Evolutionary conservation across 2,888 invertebrate genomes (phyloP).

Genomic region (Notocelia uddmanniana): DNA sequence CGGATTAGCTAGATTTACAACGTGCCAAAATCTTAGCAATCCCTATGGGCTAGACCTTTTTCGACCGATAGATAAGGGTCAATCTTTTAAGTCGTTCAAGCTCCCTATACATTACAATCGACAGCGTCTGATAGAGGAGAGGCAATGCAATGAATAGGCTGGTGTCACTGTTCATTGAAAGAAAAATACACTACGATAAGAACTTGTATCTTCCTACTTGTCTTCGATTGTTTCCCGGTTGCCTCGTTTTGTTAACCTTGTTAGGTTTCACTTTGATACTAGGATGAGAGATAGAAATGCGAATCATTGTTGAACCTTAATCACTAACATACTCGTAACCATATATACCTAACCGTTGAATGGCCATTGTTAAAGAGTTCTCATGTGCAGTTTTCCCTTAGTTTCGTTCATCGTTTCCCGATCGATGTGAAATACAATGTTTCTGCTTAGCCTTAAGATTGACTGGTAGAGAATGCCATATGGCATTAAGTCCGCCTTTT

Average conservation of each 20-base stretch:
- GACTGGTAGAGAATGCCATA: too few species aligned
- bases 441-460: too few species aligned
- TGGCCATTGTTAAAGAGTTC: slow-evolving; percentile 47
- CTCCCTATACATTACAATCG: slow-evolving; percentile 69
- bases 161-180: slow-evolving; percentile 38
- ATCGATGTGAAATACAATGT: slow-evolving; percentile 30
- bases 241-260: slow-evolving; percentile 35
- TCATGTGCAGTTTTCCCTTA: slow-evolving; percentile 44
- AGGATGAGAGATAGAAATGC: slow-evolving; percentile 36
- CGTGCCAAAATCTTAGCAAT: slow-evolving; percentile 58
- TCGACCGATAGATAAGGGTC: slow-evolving; percentile 63
- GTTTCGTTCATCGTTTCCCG: slow-evolving; percentile 31
- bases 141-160: slow-evolving; percentile 36
- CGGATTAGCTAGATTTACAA: slow-evolving; percentile 51
- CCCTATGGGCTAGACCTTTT: slow-evolving; percentile 62
- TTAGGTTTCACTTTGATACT: slow-evolving; percentile 41
- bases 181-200: slow-evolving; percentile 30
- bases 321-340: slow-evolving; percentile 38
- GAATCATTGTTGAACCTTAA: slow-evolving; percentile 36
- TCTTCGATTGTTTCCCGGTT: slow-evolving; percentile 36
- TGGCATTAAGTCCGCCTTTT: too few species aligned
- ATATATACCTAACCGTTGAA: slow-evolving; percentile 41
- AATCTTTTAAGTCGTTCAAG: slow-evolving; percentile 58
- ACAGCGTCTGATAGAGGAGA: slow-evolving; percentile 49
- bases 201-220: slow-evolving; percentile 24